Conservation (phyloP, 2,888 invertebrate genomes). For the Hydraecia micacea region DNA sequence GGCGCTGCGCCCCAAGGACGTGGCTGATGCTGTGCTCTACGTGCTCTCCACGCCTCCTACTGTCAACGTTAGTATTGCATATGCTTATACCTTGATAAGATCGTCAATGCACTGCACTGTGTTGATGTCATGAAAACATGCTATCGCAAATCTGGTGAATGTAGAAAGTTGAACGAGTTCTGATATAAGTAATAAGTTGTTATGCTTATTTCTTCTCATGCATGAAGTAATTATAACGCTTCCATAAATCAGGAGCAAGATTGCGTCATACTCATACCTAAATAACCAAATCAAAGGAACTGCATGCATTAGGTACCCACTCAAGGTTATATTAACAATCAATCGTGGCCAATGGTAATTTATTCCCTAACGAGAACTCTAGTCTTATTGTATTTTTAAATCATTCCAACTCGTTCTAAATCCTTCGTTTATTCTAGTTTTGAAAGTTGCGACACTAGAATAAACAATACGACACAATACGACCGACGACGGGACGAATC, state of each 20-base stretch:
- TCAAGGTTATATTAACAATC: not conserved
- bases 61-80: conserved; percentile 80
- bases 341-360: not conserved
- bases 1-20: conserved; percentile 87
- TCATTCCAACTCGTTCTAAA: not conserved
- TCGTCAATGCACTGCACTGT: too few relatives aligned
- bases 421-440: not conserved
- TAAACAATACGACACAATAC: not conserved
- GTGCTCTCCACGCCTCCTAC: conserved; percentile 91
- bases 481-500: not conserved
- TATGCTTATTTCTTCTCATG: not conserved
- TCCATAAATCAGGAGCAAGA: not conserved
- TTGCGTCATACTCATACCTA: not conserved
- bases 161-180: not conserved
- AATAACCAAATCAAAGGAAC: not conserved
- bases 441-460: not conserved
- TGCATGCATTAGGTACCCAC: not conserved
- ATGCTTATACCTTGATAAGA: not conserved
- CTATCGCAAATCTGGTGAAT: not conserved
- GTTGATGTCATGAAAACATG: too few relatives aligned
- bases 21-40: conserved; percentile 91
- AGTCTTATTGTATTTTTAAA: not conserved
- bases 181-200: not conserved
- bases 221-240: not conserved
- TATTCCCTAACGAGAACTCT: not conserved